Base-by-base conservation (phyloP, 2,113 vertebrate genomes). In the Falcunculus frontatus region DNA sequence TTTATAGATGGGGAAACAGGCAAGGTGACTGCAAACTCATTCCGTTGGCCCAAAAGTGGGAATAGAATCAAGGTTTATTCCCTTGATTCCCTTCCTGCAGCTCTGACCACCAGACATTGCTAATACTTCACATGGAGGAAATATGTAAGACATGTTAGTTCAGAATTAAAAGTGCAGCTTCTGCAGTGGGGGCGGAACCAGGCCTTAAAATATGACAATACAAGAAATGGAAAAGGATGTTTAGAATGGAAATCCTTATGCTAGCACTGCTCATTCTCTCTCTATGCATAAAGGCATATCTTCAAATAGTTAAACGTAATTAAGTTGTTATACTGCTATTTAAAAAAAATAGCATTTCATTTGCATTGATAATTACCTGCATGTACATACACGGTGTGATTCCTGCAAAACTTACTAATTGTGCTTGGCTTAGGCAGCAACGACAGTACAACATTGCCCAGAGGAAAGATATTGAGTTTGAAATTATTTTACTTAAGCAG, bases 331-430 rank as follows among this genome's bases (percentile, higher is more conserved):
- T 29, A 47, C 19, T 80, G 33, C 42, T 93, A 30, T 83, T 91
- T 93, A 33, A 94, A 92, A 93, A 93, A 19, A 67, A 6, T 47
- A 76, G 60, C 29, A 86, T 67, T 96, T 92, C 16, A 86, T 93
- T 94, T 92, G 49, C 75, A 78, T 90, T 70, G 63, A 81, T 84
- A 95, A 88, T 88, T 88, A 81, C 47, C 68, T 90, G n/a, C 82
- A 49, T 90, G 82, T 84, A 68, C 25, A 39, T 64, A 80, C 90
- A 88, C 17, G 75, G 68, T 67, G 12, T 78, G 68, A 91, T 86
- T 78, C 14, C 64, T 86, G 59, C 33, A 86, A 78, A 80, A 78
- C 14, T 39, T 37, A 70, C 17, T 55, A 63, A 80, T 41, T 67
- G 56, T 88, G 68, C 65, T 82, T 70, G 63, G 47, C 72, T 91